Evolutionary conservation across 2,113 vertebrate genomes (phyloP).

Genomic region (Dasyurus viverrinus): DNA sequence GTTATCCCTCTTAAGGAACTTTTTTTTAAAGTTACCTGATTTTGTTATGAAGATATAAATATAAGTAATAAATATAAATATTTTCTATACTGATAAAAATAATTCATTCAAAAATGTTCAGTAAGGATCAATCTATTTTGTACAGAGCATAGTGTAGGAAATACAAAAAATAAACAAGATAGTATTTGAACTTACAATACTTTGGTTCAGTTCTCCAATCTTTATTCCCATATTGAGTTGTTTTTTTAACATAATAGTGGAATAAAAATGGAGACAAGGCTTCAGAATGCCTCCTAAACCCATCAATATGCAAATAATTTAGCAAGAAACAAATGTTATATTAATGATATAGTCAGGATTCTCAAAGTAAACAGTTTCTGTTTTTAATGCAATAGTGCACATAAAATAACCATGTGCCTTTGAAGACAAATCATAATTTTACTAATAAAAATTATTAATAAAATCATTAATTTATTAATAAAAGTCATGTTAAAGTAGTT

Average conservation of each 20-base stretch:
- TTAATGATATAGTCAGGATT: neutral
- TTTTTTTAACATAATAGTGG: neutral
- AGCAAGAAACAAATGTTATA: neutral
- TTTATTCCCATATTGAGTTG: constrained; percentile 1
- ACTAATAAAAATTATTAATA: no score
- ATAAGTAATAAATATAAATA: neutral
- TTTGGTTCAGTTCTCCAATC: constrained; percentile 36
- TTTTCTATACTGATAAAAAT: neutral
- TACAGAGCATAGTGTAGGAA: neutral
- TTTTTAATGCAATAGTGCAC: constrained; percentile 29
- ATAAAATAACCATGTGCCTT: constrained; percentile 3
- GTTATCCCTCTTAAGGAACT: neutral
- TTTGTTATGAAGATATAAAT: constrained; percentile 15
- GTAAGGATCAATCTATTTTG: neutral
- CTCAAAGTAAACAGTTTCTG: constrained; percentile 44
- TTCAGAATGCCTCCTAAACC: neutral
- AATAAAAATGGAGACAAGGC: constrained; percentile 9
- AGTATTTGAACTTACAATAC: constrained; percentile 1
- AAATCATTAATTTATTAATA: constrained; percentile 4
- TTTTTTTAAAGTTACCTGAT: neutral
- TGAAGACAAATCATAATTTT: neutral
- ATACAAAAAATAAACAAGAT: neutral
- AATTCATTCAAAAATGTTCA: neutral
- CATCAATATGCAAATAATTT: constrained; percentile 1
- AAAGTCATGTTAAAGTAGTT: constrained; percentile 43